Evolutionary conservation across 2,797 vertebrate species (phyloP).

Genomic region (Pitangus sulphuratus): DNA sequence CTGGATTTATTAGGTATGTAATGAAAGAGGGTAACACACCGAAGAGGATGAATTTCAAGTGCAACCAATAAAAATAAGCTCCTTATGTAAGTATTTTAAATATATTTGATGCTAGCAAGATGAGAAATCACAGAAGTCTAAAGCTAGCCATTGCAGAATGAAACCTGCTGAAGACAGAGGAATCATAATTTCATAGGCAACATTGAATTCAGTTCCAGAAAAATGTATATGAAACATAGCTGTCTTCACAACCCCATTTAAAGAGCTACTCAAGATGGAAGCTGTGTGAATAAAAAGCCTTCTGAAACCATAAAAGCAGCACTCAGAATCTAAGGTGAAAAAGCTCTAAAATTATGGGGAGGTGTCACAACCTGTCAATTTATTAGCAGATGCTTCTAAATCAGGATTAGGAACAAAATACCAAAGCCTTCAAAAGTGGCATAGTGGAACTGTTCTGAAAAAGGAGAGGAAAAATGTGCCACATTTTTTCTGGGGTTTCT

Average conservation of each 20-base stretch:
- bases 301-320: slow-evolving; percentile 47
- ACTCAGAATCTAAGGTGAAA: slow-evolving; percentile 20
- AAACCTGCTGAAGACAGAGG: neutral
- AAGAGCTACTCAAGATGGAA: slow-evolving; percentile 36
- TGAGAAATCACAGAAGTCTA: neutral
- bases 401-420: slow-evolving; percentile 38
- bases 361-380: slow-evolving; percentile 57
- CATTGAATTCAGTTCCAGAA: slow-evolving; percentile 31
- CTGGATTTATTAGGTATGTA: neutral
- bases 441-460: slow-evolving; percentile 8
- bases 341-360: slow-evolving; percentile 42
- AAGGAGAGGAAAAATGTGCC: neutral
- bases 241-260: slow-evolving; percentile 53
- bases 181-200: neutral
- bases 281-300: slow-evolving; percentile 39
- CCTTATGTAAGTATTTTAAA: neutral
- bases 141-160: neutral
- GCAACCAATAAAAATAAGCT: neutral
- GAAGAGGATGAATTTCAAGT: neutral
- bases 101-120: neutral
- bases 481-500: neutral
- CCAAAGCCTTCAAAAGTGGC: neutral
- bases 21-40: neutral
- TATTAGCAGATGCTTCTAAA: slow-evolving; percentile 64
- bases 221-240: slow-evolving; percentile 11